These are phyloP conservation scores for Sus scrofa DNA, from an alignment of 2,113 vertebrate species.

Conservation along the genomic window DNA sequence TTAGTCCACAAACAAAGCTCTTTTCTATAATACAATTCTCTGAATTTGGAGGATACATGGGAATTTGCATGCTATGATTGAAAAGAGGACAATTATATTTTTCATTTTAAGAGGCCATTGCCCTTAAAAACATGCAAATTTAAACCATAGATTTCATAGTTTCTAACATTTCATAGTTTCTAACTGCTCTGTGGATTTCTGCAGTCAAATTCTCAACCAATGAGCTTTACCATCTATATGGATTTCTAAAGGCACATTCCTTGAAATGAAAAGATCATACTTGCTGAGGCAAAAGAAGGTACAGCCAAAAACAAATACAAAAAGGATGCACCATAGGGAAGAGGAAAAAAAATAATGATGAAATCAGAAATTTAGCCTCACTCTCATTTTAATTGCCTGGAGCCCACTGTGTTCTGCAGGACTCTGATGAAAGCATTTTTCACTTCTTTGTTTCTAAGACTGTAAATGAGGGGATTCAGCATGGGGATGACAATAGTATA, in stretches of 20 bases:
- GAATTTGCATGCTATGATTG: not conserved
- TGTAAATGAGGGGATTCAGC: slow-evolving; percentile 78
- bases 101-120: not conserved
- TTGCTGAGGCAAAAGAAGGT: no score
- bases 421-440: slow-evolving; percentile 34
- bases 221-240: no score
- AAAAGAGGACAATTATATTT: not conserved
- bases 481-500: slow-evolving; percentile 72
- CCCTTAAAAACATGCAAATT: not conserved
- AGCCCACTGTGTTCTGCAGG: not conserved
- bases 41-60: not conserved
- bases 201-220: no score
- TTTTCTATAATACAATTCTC: not conserved
- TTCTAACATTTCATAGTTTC: not conserved
- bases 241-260: not conserved
- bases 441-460: slow-evolving; percentile 68
- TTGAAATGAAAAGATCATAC: not conserved
- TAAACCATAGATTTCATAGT: not conserved
- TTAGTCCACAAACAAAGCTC: not conserved
- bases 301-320: no score
- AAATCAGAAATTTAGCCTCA: not conserved
- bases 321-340: no score
- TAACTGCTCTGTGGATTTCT: not conserved
- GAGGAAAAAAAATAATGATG: not conserved
- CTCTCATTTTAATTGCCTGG: not conserved